Evolutionary conservation across 2,113 vertebrate species (phyloP).

Genomic region (Cnemophilus loriae): DNA sequence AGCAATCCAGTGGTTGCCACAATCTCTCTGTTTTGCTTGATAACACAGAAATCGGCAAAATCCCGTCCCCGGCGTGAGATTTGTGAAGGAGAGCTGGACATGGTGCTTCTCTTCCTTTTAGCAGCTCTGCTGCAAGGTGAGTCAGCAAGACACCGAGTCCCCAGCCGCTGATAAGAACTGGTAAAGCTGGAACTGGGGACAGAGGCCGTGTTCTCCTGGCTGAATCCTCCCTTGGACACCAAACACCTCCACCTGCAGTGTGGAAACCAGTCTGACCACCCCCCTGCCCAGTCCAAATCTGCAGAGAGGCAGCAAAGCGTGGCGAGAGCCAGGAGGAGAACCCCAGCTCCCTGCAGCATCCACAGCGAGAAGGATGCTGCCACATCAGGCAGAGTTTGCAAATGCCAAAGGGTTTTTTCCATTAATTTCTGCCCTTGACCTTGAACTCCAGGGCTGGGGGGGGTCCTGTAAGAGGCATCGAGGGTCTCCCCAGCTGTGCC

Average conservation of each 20-base stretch:
- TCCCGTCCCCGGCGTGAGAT: fast-evolving
- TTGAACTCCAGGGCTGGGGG: not conserved
- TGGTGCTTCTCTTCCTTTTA: not conserved
- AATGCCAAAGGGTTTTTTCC: not conserved
- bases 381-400: not conserved
- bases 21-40: not conserved
- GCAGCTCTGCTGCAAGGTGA: constrained; percentile 65
- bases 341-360: not conserved
- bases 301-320: not conserved
- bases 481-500: not conserved
- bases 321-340: not conserved
- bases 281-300: not conserved
- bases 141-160: not conserved
- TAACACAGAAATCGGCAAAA: not conserved
- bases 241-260: not conserved
- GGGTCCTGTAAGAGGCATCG: not conserved
- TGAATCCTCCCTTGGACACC: not conserved
- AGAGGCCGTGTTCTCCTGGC: not conserved
- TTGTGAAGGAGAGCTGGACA: not conserved
- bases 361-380: not conserved
- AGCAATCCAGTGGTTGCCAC: fast-evolving
- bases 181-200: not conserved
- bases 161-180: fast-evolving
- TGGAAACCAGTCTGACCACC: not conserved
- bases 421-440: not conserved